Conservation (phyloP, 2,888 invertebrate genomes). For the Andrena haemorrhoa region DNA sequence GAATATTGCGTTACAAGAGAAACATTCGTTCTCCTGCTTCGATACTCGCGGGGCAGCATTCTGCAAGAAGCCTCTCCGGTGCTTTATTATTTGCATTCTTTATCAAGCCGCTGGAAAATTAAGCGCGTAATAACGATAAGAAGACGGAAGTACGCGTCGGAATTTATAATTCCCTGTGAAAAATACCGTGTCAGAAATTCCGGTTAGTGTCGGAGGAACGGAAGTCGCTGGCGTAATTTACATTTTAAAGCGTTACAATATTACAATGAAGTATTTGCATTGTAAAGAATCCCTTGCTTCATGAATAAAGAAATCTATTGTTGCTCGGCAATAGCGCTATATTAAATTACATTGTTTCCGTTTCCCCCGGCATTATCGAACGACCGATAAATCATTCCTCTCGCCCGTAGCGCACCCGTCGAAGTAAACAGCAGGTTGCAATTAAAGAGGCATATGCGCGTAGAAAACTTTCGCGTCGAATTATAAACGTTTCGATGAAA, state of each 20-base stretch:
- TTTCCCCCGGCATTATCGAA: neutral
- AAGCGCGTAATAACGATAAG: neutral
- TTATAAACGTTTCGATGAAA: too few relatives aligned
- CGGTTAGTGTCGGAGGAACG: neutral
- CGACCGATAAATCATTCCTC: neutral
- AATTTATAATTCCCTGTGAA: neutral
- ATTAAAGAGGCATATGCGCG: neutral
- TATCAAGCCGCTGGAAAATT: neutral
- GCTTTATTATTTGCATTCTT: neutral
- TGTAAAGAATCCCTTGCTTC: neutral
- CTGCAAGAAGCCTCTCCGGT: neutral
- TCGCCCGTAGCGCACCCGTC: neutral
- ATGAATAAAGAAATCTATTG: constrained; percentile 4
- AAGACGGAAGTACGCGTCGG: neutral
- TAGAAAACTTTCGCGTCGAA: too few relatives aligned
- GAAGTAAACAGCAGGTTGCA: neutral
- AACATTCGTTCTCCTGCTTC: constrained; percentile 23
- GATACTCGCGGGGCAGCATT: neutral
- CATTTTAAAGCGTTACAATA: constrained; percentile 3
- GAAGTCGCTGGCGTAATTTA: neutral
- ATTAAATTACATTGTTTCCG: neutral
- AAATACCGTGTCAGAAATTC: neutral
- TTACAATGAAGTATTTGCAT: neutral
- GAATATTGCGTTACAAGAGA: constrained; percentile 42
- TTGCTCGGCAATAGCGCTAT: neutral